Base-by-base conservation (phyloP, 2,888 invertebrate species). In the Ophion obscuratus region DNA sequence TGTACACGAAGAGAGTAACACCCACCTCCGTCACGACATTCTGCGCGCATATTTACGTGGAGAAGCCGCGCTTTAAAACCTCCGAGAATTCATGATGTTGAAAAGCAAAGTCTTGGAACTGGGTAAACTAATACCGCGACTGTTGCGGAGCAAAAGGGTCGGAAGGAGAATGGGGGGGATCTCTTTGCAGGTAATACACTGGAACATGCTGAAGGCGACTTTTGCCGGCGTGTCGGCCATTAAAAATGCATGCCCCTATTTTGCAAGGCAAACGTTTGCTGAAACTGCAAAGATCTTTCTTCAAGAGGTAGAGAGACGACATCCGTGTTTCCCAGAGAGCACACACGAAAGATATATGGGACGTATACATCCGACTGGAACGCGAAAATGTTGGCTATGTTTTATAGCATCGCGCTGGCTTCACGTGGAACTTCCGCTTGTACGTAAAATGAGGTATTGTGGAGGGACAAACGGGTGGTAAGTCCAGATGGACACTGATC, bases 191-290 rank as follows among this genome's bases (percentile, higher is more conserved):
- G 44, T 61, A 67, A 36, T 40, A 74, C 59, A 75, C 14, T 57
- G 68, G 53, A 79, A 85, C 74, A 76, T 40, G 71, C 64, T 53
- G 40, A 75, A 75, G 71, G 59, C 40, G 79, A 82, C 75, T 82
- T 74, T 74, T 64, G 57, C 40, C 83, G 68, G 81, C 64, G 73
- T 74, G 80, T 80, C 68, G 61, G 68, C 67, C 77, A 73, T 92
- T 88, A 92, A 92, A 89, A 88, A 92, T 92, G 89, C 86, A 92
- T 88, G 85, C 53, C 82, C 86, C 90, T 90, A 91, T 91, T 92
- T 92, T 90, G 89, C 89, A 90, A 89, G 88, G 89, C 90, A 92
- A 92, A 92, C 89, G 89, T 89, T 89, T 87, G 88, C 88, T 86
- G 68, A 87, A 87, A 88, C 87, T 84, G 71, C 64, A 73, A 81